These are phyloP conservation scores for Polydrusus tereticollis DNA, from an alignment of 2,888 invertebrate species.

Conservation along the genomic window DNA sequence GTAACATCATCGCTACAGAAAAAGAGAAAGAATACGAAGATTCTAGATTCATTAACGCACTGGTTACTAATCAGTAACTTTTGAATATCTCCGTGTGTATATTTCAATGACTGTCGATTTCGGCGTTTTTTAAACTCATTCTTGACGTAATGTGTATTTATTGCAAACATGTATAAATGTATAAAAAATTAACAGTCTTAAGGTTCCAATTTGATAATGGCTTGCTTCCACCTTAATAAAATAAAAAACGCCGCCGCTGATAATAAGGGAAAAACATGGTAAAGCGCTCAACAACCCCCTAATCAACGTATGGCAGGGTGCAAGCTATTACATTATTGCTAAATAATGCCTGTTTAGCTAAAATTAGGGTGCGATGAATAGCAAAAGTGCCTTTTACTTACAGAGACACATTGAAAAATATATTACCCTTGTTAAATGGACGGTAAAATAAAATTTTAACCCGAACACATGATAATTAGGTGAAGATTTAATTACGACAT, in stretches of 20 bases:
- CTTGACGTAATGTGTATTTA: no score
- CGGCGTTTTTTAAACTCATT: no score
- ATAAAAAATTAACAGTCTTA: no score
- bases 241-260: constrained; percentile 35
- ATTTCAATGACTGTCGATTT: no score
- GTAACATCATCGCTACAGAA: no score
- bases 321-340: constrained; percentile 54
- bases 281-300: constrained; percentile 49
- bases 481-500: not conserved
- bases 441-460: constrained; percentile 28
- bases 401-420: constrained; percentile 47
- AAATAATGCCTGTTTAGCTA: constrained; percentile 53
- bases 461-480: constrained; percentile 14
- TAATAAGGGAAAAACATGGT: constrained; percentile 44
- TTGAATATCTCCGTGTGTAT: no score
- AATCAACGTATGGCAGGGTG: constrained; percentile 53
- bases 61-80: no score
- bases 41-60: no score
- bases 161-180: no score
- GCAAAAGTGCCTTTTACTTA: constrained; percentile 48
- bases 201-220: no score
- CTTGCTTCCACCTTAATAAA: not conserved
- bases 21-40: no score
- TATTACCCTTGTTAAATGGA: constrained; percentile 24
- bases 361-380: constrained; percentile 49